A percentile compares a stretch with the other conserved stretches of the same genome.
phyloP scores from a whole-genome alignment of 2,113 vertebrate species.

The Oophaga pumilio region DNA sequence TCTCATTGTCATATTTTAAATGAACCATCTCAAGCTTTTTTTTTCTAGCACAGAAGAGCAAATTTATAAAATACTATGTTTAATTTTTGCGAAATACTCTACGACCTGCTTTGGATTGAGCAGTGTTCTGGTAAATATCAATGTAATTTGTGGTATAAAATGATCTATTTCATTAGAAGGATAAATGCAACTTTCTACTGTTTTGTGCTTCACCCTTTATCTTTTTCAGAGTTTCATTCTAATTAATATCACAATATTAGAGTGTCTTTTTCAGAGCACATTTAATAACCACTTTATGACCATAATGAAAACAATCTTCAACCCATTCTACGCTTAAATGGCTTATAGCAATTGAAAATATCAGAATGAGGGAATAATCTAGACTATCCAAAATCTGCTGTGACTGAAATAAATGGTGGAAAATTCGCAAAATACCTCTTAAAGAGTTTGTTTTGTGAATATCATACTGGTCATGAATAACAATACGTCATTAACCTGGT shows the following conservation, averaged over 20 bases:
- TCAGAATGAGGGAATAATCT: neutral
- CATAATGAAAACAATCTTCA: conserved; percentile 14
- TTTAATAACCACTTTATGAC: conserved; percentile 23
- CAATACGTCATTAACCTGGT: neutral
- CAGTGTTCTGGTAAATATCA: neutral
- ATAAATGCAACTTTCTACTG: neutral
- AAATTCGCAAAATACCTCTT: neutral
- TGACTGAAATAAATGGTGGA: neutral
- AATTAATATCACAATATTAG: conserved; percentile 13
- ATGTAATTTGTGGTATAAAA: neutral
- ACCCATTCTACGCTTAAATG: conserved; percentile 7
- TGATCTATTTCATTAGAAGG: neutral
- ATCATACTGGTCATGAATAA: neutral
- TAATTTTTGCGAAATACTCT: too few species aligned
- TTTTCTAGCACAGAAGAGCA: neutral
- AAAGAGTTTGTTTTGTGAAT: neutral
- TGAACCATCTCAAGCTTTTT: neutral
- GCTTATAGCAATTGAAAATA: neutral
- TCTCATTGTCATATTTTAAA: neutral
- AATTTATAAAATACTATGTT: neutral
- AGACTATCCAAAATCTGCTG: neutral
- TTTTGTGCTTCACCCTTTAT: neutral
- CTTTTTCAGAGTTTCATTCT: neutral
- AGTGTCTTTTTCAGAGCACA: neutral
- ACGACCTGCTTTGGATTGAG: neutral